Evolutionary conservation across 1,140 invertebrate species (phyloP), one percentile per base, ranked within the genome.

Genomic region (Pachyrhynchus sulphureomaculatus): DNA sequence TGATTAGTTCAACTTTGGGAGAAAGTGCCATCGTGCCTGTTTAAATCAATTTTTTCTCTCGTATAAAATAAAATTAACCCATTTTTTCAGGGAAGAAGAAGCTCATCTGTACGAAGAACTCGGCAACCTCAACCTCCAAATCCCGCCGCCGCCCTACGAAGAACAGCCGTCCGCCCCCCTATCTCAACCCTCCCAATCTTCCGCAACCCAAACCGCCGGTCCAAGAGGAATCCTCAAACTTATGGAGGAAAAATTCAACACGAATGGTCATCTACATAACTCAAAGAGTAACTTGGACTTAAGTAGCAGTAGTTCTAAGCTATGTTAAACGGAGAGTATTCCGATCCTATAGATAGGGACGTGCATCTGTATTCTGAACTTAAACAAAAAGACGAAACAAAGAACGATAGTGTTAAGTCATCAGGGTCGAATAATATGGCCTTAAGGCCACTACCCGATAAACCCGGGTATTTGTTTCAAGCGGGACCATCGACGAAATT

Each of bases 341-440:
- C 87, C 15, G 86, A 89, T 66, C 86, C 88, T 0, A 82, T 81
- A 57, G 88, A 89, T 73, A 80, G 79, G 4, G 81, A 83, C 8
- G 77, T 85, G 0, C 88, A 90, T 75, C 75, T 89, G 21, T 91
- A 91, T 72, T 86, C 87, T 1, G 88, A 90, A 74, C 77, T 88
- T 48, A 78, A 82, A 21, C 81, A 79, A 52, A 73, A 75, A 24
- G 71, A 64, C 18, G 70, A 76, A 21, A 54, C 76, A 17, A 77
- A 75, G 58, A 78, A 73, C 58, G 72, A 77, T 68, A 76, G 79
- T 2, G 72, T 72, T 9, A 62, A 75, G 32, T 82, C 81, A 9
- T 79, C 78, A 15, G 76, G 78, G 2, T 78, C 79, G 68, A 86
- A 87, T 83, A 80, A 83, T 17, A 48, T 48, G 34, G 24, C 41